These are phyloP conservation scores for Pycnonotus jocosus DNA, from an alignment of 2,113 vertebrate genomes.

Conservation along the genomic window DNA sequence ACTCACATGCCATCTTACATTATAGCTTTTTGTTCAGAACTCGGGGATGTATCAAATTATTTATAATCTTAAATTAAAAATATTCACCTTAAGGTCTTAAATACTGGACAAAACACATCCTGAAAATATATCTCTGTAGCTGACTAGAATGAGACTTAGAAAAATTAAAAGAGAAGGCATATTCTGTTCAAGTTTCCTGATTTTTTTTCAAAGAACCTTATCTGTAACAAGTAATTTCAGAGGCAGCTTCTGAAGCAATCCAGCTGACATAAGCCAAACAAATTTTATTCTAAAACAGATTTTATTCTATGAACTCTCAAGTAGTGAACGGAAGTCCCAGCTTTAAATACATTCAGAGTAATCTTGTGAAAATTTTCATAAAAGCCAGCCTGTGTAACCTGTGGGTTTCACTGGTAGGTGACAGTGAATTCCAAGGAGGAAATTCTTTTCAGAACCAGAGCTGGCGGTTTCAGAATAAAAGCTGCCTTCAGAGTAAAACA, in stretches of 20 bases:
- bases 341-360: not conserved
- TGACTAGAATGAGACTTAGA: not conserved
- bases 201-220: not conserved
- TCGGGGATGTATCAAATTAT: not conserved
- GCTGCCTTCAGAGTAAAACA: not conserved
- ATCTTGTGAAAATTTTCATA: not conserved
- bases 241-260: not conserved
- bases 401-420: not conserved
- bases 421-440: not conserved
- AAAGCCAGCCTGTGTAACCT: not conserved
- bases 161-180: not conserved
- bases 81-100: not conserved
- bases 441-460: not conserved
- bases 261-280: not conserved
- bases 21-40: not conserved
- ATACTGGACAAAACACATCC: not conserved
- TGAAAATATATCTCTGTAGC: not conserved
- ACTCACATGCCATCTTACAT: accelerated
- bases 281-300: too few species aligned
- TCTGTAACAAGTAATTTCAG: not conserved
- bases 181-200: not conserved
- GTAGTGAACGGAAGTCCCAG: not conserved
- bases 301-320: not conserved
- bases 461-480: not conserved
- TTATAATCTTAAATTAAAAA: not conserved